A percentile compares a stretch with the other conserved stretches of the same genome.
Evolutionary conservation across 35 echinoderm and acorn worm genomes (phyloP).

Genomic region (Heliocidaris erythrogramma): DNA sequence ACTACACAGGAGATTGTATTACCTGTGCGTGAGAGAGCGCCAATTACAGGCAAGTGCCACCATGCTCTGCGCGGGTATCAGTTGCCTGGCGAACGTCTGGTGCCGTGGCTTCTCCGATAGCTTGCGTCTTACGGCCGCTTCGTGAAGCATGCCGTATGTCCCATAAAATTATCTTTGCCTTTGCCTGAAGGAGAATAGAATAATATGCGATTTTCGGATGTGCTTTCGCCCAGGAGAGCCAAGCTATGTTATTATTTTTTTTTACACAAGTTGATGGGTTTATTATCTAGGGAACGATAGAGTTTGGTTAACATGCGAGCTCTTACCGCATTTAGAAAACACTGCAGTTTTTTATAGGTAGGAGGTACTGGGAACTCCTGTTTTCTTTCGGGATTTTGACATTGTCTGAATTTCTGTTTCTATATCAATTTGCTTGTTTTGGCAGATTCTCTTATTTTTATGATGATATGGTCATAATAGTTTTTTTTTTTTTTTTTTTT

Average conservation of each 20-base stretch:
- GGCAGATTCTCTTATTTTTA: too few species aligned
- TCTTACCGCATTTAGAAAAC: background rate
- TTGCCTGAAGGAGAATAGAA: background rate
- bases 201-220: background rate
- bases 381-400: background rate
- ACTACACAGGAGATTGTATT: conserved; percentile 6
- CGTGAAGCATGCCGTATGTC: background rate
- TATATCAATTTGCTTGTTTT: background rate
- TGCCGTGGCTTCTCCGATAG: background rate
- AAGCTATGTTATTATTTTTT: conserved; percentile 15
- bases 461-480: too few species aligned
- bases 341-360: background rate
- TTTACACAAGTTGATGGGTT: background rate
- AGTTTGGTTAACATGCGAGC: background rate
- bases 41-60: conserved; percentile 30
- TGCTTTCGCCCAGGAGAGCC: background rate
- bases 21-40: conserved; percentile 32
- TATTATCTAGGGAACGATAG: background rate
- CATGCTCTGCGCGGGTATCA: background rate
- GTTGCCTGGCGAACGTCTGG: conserved; percentile 20
- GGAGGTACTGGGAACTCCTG: background rate
- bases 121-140: background rate
- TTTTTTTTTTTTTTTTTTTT: too few species aligned
- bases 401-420: background rate
- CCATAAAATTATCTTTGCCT: conserved; percentile 12